Percentiles rank a stretch among this genome's conserved stretches.
phyloP scores from a whole-genome alignment of 2,113 vertebrate genomes.

The Hyla sarda region DNA sequence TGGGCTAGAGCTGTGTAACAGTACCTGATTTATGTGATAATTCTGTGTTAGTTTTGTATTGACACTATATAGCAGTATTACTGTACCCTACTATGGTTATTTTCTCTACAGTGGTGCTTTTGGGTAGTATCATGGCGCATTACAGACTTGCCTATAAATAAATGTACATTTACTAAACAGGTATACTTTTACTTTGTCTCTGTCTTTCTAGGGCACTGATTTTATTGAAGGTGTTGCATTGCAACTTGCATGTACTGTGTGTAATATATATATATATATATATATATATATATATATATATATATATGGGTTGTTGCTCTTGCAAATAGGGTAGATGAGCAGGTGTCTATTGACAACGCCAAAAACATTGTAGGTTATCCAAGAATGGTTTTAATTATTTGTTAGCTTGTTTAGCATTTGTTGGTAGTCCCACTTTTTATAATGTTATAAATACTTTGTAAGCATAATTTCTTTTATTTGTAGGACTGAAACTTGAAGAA shows the following conservation, averaged over 20 bases:
- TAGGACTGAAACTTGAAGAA: neutral
- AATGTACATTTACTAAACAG: no score
- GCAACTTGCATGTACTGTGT: no score
- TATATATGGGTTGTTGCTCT: neutral
- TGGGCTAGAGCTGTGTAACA: no score
- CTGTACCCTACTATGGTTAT: no score
- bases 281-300: no score
- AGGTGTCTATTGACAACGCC: neutral
- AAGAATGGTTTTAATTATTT: neutral
- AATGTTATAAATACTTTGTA: neutral
- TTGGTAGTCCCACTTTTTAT: neutral
- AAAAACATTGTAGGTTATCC: neutral
- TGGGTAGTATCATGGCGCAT: no score
- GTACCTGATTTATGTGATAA: no score
- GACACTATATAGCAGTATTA: no score
- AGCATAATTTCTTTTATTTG: neutral
- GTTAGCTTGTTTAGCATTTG: neutral
- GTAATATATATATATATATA: no score
- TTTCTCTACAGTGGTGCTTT: no score
- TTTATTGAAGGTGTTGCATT: neutral
- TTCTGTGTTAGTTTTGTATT: no score
- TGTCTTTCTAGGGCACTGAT: neutral
- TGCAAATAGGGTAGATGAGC: neutral
- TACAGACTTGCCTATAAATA: no score
- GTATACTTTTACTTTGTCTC: neutral